A percentile compares a stretch with the other conserved stretches of the same genome.
phyloP scores from a whole-genome alignment of 2,113 vertebrate genomes.

The Antidorcas marsupialis region DNA sequence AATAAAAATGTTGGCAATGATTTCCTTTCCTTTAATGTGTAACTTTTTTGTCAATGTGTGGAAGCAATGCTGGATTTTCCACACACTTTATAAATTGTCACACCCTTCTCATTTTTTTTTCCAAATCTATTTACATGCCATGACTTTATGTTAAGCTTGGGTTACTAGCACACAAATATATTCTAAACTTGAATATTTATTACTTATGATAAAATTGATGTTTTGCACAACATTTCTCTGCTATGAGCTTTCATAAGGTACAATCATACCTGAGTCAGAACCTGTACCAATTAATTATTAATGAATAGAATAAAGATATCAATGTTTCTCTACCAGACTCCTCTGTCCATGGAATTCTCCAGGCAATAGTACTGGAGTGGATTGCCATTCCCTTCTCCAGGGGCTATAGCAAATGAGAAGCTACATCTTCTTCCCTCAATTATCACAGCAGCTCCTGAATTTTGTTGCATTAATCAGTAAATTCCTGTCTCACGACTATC shows the following conservation, averaged over 20 bases:
- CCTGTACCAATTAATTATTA: constrained; percentile 65
- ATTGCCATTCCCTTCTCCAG: too few species aligned
- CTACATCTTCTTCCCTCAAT: constrained; percentile 11
- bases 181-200: constrained; percentile 71
- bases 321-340: not conserved
- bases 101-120: constrained; percentile 59
- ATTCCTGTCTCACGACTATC: not conserved
- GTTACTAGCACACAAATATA: constrained; percentile 63
- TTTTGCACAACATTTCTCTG: constrained; percentile 64
- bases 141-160: constrained; percentile 57
- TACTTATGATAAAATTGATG: constrained; percentile 63
- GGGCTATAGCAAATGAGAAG: not conserved
- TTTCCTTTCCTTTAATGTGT: constrained; percentile 29
- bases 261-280: constrained; percentile 18
- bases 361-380: too few species aligned
- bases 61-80: constrained; percentile 57
- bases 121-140: constrained; percentile 62
- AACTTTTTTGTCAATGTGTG: not conserved
- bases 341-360: too few species aligned
- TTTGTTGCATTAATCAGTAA: not conserved
- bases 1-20: constrained; percentile 56
- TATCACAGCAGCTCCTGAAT: not conserved
- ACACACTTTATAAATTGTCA: constrained; percentile 60
- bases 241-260: constrained; percentile 40
- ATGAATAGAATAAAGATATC: constrained; percentile 51